phyloP scores from a whole-genome alignment of 2,888 invertebrate species.

The Hecatera dysodea region DNA sequence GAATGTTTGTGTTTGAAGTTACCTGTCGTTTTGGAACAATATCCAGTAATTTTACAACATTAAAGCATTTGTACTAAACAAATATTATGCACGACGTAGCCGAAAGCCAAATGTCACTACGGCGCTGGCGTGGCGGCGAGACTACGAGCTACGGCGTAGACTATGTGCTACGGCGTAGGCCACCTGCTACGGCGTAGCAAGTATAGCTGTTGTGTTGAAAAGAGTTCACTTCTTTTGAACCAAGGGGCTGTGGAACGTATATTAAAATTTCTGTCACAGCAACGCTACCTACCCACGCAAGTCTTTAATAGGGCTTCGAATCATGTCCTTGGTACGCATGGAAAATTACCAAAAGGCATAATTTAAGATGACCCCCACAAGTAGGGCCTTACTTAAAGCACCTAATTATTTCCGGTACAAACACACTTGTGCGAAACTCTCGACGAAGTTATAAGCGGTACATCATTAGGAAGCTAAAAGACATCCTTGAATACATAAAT shows the following conservation, averaged over 20 bases:
- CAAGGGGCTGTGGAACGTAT: not conserved
- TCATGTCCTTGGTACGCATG: not conserved
- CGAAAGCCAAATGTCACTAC: too few species aligned
- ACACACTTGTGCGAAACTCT: conserved; percentile 14
- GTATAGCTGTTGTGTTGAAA: not conserved
- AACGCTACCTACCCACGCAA: not conserved
- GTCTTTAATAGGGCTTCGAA: not conserved
- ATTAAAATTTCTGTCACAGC: not conserved
- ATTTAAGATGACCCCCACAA: conserved; percentile 4
- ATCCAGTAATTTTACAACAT: too few species aligned
- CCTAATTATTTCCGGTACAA: conserved; percentile 24
- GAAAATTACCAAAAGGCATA: not conserved
- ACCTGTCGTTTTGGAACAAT: not conserved
- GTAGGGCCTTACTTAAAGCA: conserved; percentile 4
- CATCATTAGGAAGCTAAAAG: conserved; percentile 27
- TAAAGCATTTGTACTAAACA: too few species aligned
- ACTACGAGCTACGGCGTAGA: not conserved
- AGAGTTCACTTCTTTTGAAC: not conserved
- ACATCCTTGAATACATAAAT: conserved; percentile 4
- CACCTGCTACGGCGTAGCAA: not conserved
- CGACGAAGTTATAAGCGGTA: conserved; percentile 9
- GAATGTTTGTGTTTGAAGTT: not conserved
- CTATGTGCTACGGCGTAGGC: not conserved
- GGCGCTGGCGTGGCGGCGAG: not conserved
- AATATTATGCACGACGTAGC: too few species aligned